Base-by-base conservation (phyloP, 2,888 invertebrate species). In the Noctua janthe region DNA sequence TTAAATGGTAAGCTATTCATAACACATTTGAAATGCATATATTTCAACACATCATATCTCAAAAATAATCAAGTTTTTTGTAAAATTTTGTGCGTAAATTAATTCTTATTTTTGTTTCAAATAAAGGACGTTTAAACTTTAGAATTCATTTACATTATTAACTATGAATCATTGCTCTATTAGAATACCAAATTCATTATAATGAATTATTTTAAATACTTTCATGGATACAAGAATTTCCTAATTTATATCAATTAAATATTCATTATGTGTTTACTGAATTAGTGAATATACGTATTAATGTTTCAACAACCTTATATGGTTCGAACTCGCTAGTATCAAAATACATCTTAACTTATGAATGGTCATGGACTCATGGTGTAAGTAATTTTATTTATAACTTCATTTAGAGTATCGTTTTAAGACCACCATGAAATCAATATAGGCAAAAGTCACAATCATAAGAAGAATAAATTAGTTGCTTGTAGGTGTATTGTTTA, bases 1-100 rank as follows among this genome's bases (percentile, higher is more conserved):
- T 7, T 81, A 81, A 76, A 83, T 76, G 54, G 78, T 73, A 74
- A 78, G 64, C 73, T 79, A 78, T 83, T 82, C 71, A 85, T 80
- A 82, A 82, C 83, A 77, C 79, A 80, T 83, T 86, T 78, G 29
- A 79, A 88, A 88, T 87, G 87, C 80, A 87, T 73, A 83, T 73
- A 86, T 85, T 84, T 89, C 89, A 86, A 88, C 88, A 89, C 88
- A 73, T 86, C 74, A 83, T 88, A 84, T 85, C 75, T 88, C 77
- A 81, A 87, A 71, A 82, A 69, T 13, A 82, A 78, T 87, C 80
- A 81, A 82, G 79, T 76, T 79, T 84, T 77, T 78, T 71, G 13
- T 56, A 20, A 80, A 71, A 67, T 39, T 73, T 76, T 81, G 39
- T 67, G 39, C 71, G 17, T 69, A 76, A 83, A 87, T 87, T 83